These are phyloP conservation scores for Pycnonotus jocosus DNA, from an alignment of 2,113 vertebrate genomes.

Conservation along the genomic window DNA sequence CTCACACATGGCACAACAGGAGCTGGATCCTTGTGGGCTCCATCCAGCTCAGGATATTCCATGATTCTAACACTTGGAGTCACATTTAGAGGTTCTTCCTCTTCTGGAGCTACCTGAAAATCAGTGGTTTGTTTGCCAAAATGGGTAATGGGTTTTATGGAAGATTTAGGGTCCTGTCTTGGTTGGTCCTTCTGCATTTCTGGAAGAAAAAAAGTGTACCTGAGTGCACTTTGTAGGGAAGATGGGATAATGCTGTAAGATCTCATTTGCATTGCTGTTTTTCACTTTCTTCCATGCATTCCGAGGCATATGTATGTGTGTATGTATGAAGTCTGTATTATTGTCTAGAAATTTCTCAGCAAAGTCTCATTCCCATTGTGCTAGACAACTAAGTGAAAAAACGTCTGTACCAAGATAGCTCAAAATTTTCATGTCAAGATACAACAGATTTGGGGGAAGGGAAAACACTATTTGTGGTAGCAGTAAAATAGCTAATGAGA, in stretches of 20 bases:
- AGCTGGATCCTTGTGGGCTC: neutral
- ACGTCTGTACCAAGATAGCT: slow-evolving; percentile 55
- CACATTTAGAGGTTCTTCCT: neutral
- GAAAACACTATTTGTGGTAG: slow-evolving; percentile 57
- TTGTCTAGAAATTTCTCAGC: slow-evolving; percentile 45
- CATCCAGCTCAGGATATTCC: neutral
- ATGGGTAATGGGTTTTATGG: neutral
- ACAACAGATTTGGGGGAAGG: slow-evolving; percentile 54
- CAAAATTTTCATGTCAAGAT: slow-evolving; percentile 54
- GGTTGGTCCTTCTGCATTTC: neutral
- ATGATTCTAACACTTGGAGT: fast-evolving
- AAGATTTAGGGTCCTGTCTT: neutral
- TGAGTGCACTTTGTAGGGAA: neutral
- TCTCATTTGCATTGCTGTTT: neutral
- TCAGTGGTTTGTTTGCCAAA: neutral
- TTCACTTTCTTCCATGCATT: neutral
- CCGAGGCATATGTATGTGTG: neutral
- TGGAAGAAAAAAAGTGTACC: neutral
- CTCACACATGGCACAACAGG: neutral
- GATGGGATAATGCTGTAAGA: neutral
- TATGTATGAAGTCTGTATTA: neutral
- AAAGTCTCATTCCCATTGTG: slow-evolving; percentile 31
- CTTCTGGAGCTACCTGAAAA: neutral
- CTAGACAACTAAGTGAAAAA: slow-evolving; percentile 54
- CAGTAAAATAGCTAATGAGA: slow-evolving; percentile 65